Conservation (phyloP, 2,797 vertebrate genomes). For the Chelon labrosus region DNA sequence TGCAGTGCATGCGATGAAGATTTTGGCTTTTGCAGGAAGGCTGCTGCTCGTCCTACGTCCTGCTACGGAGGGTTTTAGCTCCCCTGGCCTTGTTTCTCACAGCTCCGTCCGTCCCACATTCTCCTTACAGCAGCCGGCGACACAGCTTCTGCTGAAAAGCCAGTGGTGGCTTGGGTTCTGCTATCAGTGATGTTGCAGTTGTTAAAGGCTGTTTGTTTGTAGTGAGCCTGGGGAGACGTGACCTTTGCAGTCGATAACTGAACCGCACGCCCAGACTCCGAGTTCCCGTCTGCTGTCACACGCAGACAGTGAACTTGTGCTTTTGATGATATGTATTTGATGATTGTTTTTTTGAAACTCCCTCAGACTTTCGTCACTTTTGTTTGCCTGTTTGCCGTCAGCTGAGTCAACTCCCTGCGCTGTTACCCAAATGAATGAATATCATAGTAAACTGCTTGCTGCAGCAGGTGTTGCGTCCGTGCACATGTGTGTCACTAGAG, state of each 20-base stretch:
- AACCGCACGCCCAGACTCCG: conserved; percentile 24
- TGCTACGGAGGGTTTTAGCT: not conserved
- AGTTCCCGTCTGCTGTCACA: conserved; percentile 42
- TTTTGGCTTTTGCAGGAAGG: conserved; percentile 44
- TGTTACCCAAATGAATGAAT: conserved; percentile 22
- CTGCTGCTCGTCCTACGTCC: not conserved
- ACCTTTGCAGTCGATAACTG: conserved; percentile 28
- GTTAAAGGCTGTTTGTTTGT: conserved; percentile 41
- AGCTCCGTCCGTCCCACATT: conserved; percentile 22
- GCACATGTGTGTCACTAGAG: conserved; percentile 18
- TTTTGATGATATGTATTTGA: conserved; percentile 24
- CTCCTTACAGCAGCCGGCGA: conserved; percentile 8
- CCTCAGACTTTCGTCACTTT: not conserved
- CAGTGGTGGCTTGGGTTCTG: not conserved
- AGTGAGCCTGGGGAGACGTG: conserved; percentile 35
- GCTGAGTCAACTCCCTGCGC: too few species aligned
- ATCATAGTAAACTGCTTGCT: conserved; percentile 28
- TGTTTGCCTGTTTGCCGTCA: too few species aligned
- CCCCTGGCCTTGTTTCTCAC: conserved; percentile 23
- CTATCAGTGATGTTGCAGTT: conserved; percentile 23
- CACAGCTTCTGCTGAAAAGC: conserved; percentile 15
- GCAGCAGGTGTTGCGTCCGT: conserved; percentile 42
- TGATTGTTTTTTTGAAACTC: not conserved
- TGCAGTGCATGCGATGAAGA: conserved; percentile 63
- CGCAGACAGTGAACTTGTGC: conserved; percentile 8